phyloP scores from a whole-genome alignment of 2,797 vertebrate genomes.

The Urosaurus nigricauda region DNA sequence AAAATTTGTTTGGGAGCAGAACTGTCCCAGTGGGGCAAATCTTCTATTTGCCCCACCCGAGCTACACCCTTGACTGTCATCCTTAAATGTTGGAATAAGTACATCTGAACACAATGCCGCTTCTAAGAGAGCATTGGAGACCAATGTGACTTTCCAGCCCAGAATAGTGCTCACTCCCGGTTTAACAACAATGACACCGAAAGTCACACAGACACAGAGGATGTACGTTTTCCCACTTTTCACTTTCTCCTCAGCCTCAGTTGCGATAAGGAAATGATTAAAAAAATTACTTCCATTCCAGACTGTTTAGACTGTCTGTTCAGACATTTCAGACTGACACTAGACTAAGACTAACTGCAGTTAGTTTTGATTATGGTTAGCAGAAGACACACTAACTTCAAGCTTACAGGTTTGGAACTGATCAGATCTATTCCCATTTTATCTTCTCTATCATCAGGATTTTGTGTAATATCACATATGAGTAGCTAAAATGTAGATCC shows the following conservation, averaged over 20 bases:
- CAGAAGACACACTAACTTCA: neutral
- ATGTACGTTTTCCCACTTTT: too few species aligned
- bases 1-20: too few species aligned
- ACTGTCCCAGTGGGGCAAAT: too few species aligned
- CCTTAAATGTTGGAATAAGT: neutral
- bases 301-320: neutral
- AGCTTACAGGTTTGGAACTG: neutral
- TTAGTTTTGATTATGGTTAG: neutral
- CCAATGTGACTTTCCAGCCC: too few species aligned
- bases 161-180: too few species aligned
- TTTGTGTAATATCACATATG: neutral
- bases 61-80: too few species aligned
- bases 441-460: neutral
- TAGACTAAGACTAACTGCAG: neutral
- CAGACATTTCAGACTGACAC: neutral
- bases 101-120: neutral
- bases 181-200: too few species aligned
- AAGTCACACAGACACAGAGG: too few species aligned
- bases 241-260: neutral
- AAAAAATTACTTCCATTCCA: neutral
- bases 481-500: neutral
- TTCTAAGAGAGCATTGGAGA: too few species aligned
- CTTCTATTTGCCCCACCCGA: too few species aligned
- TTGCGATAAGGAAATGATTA: neutral
- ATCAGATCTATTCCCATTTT: neutral